Evolutionary conservation across 2,888 invertebrate genomes (phyloP), one percentile per base, ranked within the genome.

Genomic region (Eristalis arbustorum): DNA sequence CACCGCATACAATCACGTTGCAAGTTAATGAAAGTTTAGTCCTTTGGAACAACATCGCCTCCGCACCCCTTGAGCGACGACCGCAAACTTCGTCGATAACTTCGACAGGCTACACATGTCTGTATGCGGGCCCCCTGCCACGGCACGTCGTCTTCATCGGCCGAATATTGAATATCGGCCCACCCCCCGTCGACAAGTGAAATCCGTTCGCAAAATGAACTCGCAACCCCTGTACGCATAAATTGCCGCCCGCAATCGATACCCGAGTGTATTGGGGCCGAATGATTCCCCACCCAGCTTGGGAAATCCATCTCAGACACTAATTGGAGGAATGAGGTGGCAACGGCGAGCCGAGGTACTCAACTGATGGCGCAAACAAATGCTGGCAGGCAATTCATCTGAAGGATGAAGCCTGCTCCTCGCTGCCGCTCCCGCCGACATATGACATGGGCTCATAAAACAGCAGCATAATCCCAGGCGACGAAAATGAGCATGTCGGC

Each of bases 331-430:
- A 66, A 25, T 40, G 23, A 23, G 31, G 37, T 25, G 69, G 49
- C 37, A 68, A 23, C 18, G 40, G 37, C 49, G 34, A 18, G 61
- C 63, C 34, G 31, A 42, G 69, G 59, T 22, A 59, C 76, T 56
- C 59, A 75, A 49, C 40, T 68, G 66, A 77, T 76, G 67, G 72
- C 64, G 62, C 57, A 77, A 75, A 75, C 79, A 62, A 74, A 79
- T 66, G 74, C 75, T 80, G 80, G 84, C 73, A 80, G 75, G 66
- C 64, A 74, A 73, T 80, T 75, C 71, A 75, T 81, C 75, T 81
- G 69, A 75, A 59, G 75, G 75, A 69, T 57, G 56, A 62, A 73
- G 73, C 62, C 66, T 42, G 5, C 59, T 56, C 22, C 56, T 13
- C 59, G 25, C 59, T 59, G 18, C 23, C 59, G 22, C 13, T 23